phyloP scores from a whole-genome alignment of 2,113 vertebrate species.

The Miniopterus natalensis region DNA sequence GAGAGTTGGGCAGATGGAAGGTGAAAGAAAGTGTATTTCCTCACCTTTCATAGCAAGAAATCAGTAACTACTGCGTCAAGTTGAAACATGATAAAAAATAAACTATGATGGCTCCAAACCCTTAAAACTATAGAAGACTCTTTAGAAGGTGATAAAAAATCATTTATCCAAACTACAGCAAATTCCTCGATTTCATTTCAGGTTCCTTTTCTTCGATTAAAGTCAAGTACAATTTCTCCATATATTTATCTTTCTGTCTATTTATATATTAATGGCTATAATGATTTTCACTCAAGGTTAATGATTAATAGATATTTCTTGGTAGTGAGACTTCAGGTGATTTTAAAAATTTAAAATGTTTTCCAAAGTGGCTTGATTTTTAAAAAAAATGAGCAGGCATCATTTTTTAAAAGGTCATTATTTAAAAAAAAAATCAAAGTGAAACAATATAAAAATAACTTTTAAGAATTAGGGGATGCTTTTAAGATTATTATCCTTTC shows the following conservation, averaged over 20 bases:
- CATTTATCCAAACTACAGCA: not conserved
- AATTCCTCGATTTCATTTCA: not conserved
- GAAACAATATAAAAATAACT: not conserved
- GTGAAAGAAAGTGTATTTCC: not conserved
- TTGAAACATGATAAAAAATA: not conserved
- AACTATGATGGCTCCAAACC: not conserved
- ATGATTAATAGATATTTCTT: not conserved
- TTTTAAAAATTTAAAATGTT: slow-evolving; percentile 3
- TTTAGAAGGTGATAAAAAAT: slow-evolving; percentile 22
- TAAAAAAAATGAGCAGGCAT: not conserved
- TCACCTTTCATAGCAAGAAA: not conserved
- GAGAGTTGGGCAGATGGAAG: not conserved
- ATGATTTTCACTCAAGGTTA: not conserved
- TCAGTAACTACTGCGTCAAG: not conserved
- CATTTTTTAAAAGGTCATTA: not conserved
- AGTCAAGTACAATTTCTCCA: not conserved
- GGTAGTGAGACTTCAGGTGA: not conserved
- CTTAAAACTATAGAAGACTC: not conserved
- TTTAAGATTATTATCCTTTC: not conserved
- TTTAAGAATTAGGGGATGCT: not conserved
- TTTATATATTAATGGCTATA: not conserved
- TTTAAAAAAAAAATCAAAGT: not conserved
- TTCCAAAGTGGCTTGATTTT: not conserved
- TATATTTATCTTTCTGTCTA: not conserved
- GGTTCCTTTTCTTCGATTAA: slow-evolving; percentile 16